Evolutionary conservation across 1,140 invertebrate species (phyloP), one percentile per base, ranked within the genome.

Genomic region (Danaus plexippus): DNA sequence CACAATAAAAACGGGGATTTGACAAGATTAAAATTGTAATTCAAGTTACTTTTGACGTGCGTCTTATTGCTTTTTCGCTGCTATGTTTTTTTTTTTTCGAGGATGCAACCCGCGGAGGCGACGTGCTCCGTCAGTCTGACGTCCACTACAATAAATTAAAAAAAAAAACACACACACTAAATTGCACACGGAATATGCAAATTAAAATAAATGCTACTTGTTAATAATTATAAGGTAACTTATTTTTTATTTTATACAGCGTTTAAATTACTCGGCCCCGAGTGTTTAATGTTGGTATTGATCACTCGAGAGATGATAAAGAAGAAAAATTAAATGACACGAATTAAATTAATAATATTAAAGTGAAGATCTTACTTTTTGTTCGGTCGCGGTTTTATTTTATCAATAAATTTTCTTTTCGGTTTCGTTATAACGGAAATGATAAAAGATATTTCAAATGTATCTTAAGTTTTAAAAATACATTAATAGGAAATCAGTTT

Each of bases 21-120:
- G 83, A 83, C 80, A 80, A 85, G 81, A 86, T 86, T 86, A 81
- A 85, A 83, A 83, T 83, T 81, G 75, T 85, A 80, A 82, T 77
- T 82, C 80, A 77, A 80, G 72, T 81, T 82, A 81, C 75, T 75
- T 77, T 68, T 82, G 80, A 86, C 83, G 71, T 75, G 67, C 71
- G 65, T 77, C 75, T 84, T 80, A 81, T 86, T 86, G 83, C 71
- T 74, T 82, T 77, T 80, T 83, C 76, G 80, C 70, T 81, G 75
- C 77, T 73, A 71, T 66, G 45, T 43, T 52, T 71, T 76, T 78
- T 70, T n/a, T 69, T 71, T 64, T 58, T 64, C 53, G 40, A 32
- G 22, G 22, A 32, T 32, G 22, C 22, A 52, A 47, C 53, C 54
- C 61, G 61, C 54, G 12, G 52, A 55, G 58, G 67, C 60, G 59